A percentile compares a stretch with the other conserved stretches of the same genome.
These are phyloP conservation scores for Rhineura floridana DNA, from an alignment of 2,113 vertebrate species.

Conservation along the genomic window DNA sequence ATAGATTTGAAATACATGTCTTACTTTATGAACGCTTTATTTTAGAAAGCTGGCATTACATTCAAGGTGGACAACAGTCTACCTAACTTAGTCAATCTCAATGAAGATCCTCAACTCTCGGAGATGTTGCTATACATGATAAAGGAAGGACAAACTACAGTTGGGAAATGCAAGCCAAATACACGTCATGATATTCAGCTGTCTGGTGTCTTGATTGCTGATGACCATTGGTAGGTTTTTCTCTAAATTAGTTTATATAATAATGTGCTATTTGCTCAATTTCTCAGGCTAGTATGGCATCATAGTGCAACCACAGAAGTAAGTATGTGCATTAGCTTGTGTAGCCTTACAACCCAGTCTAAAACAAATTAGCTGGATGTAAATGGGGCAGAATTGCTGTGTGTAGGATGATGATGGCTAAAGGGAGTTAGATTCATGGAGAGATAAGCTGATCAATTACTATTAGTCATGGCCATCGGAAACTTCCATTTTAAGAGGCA, in stretches of 20 bases:
- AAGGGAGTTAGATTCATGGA: not conserved
- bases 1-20: not conserved
- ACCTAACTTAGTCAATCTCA: constrained; percentile 95
- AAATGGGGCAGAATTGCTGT: not conserved
- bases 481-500: not conserved
- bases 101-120: constrained; percentile 95
- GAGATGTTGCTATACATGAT: constrained; percentile 97
- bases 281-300: not conserved
- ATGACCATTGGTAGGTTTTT: constrained; percentile 88
- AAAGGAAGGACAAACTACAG: constrained; percentile 90
- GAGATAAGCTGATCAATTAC: not conserved
- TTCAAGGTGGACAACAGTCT: constrained; percentile 92
- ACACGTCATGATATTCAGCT: constrained; percentile 90
- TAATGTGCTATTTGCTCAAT: not conserved
- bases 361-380: not conserved
- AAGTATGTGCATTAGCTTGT: not conserved
- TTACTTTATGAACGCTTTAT: constrained; percentile 23
- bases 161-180: constrained; percentile 82
- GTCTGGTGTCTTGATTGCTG: constrained; percentile 90
- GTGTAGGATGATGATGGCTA: not conserved
- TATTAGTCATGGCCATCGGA: not conserved
- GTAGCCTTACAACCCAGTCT: not conserved
- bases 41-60: constrained; percentile 89
- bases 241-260: not conserved
- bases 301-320: not conserved